phyloP scores from a whole-genome alignment of 2,113 vertebrate species.

The Hippocampus comes region DNA sequence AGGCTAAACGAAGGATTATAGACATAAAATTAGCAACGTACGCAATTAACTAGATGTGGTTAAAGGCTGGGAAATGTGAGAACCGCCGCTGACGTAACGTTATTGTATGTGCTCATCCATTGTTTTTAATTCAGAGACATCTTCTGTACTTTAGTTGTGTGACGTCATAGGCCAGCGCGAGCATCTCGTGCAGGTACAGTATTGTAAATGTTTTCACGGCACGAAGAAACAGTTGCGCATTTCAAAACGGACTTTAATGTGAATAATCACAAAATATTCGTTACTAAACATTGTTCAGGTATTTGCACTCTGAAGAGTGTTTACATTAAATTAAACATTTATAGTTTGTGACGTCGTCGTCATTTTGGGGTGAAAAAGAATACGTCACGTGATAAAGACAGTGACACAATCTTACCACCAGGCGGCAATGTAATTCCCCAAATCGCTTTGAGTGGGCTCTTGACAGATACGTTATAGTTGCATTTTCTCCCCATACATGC shows the following conservation, averaged over 20 bases:
- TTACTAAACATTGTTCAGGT: neutral
- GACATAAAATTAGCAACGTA: neutral
- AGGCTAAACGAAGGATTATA: neutral
- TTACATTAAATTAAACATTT: no score
- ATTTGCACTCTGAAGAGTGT: neutral
- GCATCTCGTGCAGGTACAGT: neutral
- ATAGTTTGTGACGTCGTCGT: no score
- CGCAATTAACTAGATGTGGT: neutral
- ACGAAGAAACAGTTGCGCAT: neutral
- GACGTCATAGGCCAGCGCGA: neutral
- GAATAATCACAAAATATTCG: neutral
- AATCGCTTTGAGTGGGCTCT: neutral
- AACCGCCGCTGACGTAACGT: neutral
- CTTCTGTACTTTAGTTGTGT: neutral
- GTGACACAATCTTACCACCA: slow-evolving; percentile 12
- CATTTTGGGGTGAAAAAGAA: no score
- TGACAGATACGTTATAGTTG: neutral
- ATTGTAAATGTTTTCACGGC: neutral
- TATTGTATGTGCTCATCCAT: neutral
- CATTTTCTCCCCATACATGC: neutral
- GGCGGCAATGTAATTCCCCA: slow-evolving; percentile 5
- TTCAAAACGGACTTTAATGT: neutral
- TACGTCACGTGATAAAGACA: neutral
- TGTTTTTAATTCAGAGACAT: neutral
- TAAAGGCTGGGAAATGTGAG: neutral